phyloP scores from a whole-genome alignment of 2,888 invertebrate genomes.

The Eilema griseolum region DNA sequence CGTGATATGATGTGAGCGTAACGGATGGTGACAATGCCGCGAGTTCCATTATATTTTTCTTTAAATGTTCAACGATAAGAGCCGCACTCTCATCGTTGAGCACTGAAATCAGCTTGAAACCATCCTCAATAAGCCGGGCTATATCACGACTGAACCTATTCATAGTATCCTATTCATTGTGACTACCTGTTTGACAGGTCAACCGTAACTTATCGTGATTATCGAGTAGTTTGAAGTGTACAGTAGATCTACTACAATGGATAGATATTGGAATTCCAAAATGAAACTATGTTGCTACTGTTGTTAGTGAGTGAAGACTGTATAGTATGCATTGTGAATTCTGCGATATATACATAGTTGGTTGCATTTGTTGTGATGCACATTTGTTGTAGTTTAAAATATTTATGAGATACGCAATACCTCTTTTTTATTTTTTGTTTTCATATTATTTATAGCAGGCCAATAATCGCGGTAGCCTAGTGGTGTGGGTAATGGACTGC shows the following conservation, averaged over 20 bases:
- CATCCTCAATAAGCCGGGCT: too few relatives aligned
- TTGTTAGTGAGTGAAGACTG: neutral
- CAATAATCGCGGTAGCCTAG: too few relatives aligned
- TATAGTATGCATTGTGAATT: neutral
- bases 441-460: too few relatives aligned
- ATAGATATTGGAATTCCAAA: constrained; percentile 14
- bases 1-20: too few relatives aligned
- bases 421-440: too few relatives aligned
- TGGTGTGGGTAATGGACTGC: too few relatives aligned
- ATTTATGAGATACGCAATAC: neutral
- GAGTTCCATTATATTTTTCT: too few relatives aligned
- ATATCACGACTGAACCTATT: too few relatives aligned
- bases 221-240: neutral
- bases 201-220: neutral
- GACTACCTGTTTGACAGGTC: neutral
- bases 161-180: neutral
- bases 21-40: too few relatives aligned
- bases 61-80: too few relatives aligned
- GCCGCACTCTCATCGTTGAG: too few relatives aligned
- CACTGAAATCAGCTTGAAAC: too few relatives aligned
- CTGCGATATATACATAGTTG: neutral
- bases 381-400: neutral
- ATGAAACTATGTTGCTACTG: neutral
- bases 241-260: neutral
- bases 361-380: constrained; percentile 3